phyloP scores from a whole-genome alignment of 2,888 invertebrate species.

The Thymelicus lineola region DNA sequence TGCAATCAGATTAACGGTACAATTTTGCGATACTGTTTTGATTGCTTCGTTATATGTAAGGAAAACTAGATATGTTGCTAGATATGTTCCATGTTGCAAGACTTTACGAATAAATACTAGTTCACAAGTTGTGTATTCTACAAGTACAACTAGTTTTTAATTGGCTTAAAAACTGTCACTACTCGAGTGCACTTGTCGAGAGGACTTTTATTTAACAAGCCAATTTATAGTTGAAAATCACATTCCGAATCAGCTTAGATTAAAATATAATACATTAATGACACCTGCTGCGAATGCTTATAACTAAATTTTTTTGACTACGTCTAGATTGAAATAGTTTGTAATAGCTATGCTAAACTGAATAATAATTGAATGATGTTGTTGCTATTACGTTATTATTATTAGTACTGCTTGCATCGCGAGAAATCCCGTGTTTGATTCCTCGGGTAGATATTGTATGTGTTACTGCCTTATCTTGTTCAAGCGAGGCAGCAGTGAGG shows the following conservation, averaged over 20 bases:
- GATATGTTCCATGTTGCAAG: not conserved
- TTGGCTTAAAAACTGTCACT: conserved; percentile 20
- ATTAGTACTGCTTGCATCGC: too few relatives aligned
- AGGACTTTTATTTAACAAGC: conserved; percentile 13
- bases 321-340: not conserved
- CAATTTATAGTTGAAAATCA: conserved; percentile 4
- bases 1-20: conserved; percentile 70
- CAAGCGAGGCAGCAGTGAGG: too few relatives aligned
- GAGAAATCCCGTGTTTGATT: too few relatives aligned
- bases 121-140: not conserved
- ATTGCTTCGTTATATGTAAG: conserved; percentile 43
- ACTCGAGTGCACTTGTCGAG: not conserved
- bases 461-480: too few relatives aligned
- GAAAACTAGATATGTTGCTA: conserved; percentile 26
- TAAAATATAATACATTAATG: not conserved
- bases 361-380: too few relatives aligned
- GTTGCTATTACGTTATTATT: too few relatives aligned
- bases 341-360: too few relatives aligned
- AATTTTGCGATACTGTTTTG: conserved; percentile 49
- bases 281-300: not conserved
- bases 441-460: too few relatives aligned
- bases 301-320: not conserved
- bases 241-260: not conserved
- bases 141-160: conserved; percentile 12
- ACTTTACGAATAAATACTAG: conserved; percentile 6